Base-by-base conservation (phyloP, 2,888 invertebrate genomes). In the Ceratothoa steindachneri region DNA sequence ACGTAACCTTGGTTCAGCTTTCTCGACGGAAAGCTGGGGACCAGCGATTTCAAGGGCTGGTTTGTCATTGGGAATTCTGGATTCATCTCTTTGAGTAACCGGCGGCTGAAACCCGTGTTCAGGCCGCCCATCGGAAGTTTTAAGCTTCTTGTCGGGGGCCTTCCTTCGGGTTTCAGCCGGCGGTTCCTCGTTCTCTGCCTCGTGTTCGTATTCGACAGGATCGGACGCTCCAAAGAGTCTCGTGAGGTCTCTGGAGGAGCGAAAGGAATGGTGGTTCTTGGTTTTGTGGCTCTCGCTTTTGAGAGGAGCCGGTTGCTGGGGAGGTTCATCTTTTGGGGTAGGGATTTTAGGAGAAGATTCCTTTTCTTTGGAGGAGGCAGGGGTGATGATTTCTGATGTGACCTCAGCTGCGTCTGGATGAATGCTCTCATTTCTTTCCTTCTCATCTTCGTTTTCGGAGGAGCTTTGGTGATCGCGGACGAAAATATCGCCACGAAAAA, bases 71-170 rank as follows among this genome's bases (percentile, higher is more conserved):
- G 77, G 31, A 70, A 73, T 69, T 77, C 77, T 30, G 79, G 79
- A 71, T 79, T 79, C 76, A 74, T 76, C 67, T 76, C 79, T 76
- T 68, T 90, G 88, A 91, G 86, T 84, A 90, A 88, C 83, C 88
- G 89, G 87, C 87, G 89, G 87, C 88, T 89, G 87, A 88, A 88
- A 79, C 79, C 79, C 87, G 85, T 87, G 87, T 87, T 88, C 89
- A 88, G 89, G 88, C 88, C 88, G 88, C 89, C 89, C 89, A 88
- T 90, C 90, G 89, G 90, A 90, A 90, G 90, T 90, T 90, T 90
- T 90, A 89, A 90, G 90, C 90, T 90, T 90, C 90, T 90, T 90
- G 86, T 90, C 90, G 84, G 89, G 89, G 88, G 89, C 88, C 88
- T 89, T 89, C 85, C 87, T 88, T 83, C 85, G 76, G 79, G 79